phyloP scores from a whole-genome alignment of 1,140 invertebrate species.

The Melitaea cinxia region DNA sequence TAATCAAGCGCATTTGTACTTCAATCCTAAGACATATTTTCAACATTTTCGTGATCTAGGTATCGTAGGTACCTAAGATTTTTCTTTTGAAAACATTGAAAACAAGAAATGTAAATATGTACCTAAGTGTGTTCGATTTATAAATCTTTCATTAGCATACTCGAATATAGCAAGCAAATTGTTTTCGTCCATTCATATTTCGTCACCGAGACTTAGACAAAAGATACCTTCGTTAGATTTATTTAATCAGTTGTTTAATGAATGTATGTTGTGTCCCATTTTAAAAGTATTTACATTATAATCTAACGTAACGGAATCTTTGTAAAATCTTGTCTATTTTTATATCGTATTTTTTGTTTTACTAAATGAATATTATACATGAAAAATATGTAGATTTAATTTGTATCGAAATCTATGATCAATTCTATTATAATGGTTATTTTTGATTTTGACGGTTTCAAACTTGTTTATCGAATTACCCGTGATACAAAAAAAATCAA shows the following conservation, averaged over 20 bases:
- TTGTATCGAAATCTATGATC: too few species aligned
- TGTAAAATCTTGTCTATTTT: not conserved
- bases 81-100: not conserved
- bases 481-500: too few species aligned
- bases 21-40: too few species aligned
- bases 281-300: conserved; percentile 15
- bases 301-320: conserved; percentile 2
- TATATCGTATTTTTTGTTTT: too few species aligned
- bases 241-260: conserved; percentile 71
- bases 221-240: conserved; percentile 68
- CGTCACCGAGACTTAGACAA: conserved; percentile 47
- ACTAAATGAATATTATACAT: too few species aligned
- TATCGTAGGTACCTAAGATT: not conserved
- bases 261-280: conserved; percentile 45
- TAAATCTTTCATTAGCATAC: conserved; percentile 40
- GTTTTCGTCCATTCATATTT: conserved; percentile 42
- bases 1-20: too few species aligned
- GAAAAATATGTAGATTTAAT: too few species aligned
- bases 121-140: not conserved
- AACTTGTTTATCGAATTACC: too few species aligned
- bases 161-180: conserved; percentile 45
- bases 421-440: too few species aligned
- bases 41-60: too few species aligned
- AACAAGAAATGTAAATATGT: not conserved
- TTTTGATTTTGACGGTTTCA: too few species aligned